Percentiles rank a stretch among this genome's conserved stretches.
phyloP scores from a whole-genome alignment of 1,140 invertebrate species.

The Diabrotica virgifera region DNA sequence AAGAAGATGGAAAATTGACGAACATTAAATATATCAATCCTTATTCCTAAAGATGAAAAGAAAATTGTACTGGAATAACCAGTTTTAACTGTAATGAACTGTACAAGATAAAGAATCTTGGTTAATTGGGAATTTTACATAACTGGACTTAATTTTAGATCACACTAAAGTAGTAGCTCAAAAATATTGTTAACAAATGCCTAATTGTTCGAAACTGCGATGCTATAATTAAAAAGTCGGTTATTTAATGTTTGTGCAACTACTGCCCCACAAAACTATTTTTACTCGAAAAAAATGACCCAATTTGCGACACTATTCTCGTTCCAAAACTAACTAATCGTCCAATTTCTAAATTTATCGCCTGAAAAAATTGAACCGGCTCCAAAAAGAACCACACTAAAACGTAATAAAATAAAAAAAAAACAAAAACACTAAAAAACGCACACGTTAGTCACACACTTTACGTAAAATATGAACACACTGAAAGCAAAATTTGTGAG shows the following conservation, averaged over 20 bases:
- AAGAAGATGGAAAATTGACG: too few relatives aligned
- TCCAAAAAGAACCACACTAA: neutral
- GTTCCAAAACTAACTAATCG: neutral
- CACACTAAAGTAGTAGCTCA: too few relatives aligned
- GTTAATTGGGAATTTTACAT: too few relatives aligned
- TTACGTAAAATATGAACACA: neutral
- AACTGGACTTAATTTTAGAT: too few relatives aligned
- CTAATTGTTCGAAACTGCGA: too few relatives aligned
- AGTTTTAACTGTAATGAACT: too few relatives aligned
- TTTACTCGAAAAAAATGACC: neutral
- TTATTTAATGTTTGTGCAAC: conserved; percentile 1
- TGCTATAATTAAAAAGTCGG: neutral
- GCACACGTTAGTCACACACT: neutral
- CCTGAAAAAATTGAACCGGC: neutral
- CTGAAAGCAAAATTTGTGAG: neutral
- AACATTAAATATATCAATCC: too few relatives aligned
- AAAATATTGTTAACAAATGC: too few relatives aligned
- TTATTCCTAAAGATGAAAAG: too few relatives aligned
- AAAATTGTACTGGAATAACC: too few relatives aligned
- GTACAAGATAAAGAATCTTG: too few relatives aligned
- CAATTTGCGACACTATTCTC: neutral
- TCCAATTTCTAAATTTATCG: neutral
- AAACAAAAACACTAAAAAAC: neutral
- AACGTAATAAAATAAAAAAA: neutral
- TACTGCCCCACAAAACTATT: neutral